These are phyloP conservation scores for Dallia pectoralis DNA, from an alignment of 2,797 vertebrate genomes.

Conservation along the genomic window DNA sequence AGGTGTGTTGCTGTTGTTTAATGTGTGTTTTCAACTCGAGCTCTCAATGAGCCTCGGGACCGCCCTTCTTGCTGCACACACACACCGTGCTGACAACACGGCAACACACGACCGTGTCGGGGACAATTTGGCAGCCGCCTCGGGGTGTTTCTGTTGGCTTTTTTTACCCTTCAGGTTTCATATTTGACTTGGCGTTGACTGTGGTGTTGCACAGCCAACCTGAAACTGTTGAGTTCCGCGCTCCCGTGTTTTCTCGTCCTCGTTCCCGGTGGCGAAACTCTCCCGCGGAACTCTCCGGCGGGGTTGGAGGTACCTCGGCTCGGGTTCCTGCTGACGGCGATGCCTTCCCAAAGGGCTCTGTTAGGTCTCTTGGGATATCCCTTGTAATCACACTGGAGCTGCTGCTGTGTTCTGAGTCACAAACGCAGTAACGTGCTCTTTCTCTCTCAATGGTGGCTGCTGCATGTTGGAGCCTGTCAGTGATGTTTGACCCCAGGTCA, in stretches of 20 bases:
- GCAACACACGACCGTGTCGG: constrained; percentile 12
- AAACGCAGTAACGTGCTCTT: constrained; percentile 52
- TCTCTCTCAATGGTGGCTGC: constrained; percentile 52
- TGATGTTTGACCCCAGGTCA: constrained; percentile 75
- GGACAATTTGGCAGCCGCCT: constrained; percentile 13
- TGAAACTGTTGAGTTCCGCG: not conserved
- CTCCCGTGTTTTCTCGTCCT: not conserved
- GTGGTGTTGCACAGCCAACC: not conserved
- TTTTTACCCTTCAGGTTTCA: constrained; percentile 9
- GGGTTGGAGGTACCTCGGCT: constrained; percentile 35
- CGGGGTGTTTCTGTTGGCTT: not conserved
- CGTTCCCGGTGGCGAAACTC: not conserved
- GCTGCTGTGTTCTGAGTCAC: constrained; percentile 31
- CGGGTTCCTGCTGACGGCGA: constrained; percentile 30
- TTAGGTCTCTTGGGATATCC: constrained; percentile 21
- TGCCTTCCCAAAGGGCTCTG: constrained; percentile 31
- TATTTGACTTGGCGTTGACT: not conserved
- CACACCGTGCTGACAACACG: not conserved
- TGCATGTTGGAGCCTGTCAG: constrained; percentile 72
- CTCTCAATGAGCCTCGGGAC: constrained; percentile 13
- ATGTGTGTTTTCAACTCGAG: constrained; percentile 31
- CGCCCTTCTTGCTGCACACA: not conserved
- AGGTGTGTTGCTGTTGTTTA: constrained; percentile 43
- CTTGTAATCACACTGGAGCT: constrained; percentile 35
- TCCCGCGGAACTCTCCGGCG: not conserved